Evolutionary conservation across 53 echinoderm and acorn worm species (phyloP).

Genomic region (Antedon mediterranea): DNA sequence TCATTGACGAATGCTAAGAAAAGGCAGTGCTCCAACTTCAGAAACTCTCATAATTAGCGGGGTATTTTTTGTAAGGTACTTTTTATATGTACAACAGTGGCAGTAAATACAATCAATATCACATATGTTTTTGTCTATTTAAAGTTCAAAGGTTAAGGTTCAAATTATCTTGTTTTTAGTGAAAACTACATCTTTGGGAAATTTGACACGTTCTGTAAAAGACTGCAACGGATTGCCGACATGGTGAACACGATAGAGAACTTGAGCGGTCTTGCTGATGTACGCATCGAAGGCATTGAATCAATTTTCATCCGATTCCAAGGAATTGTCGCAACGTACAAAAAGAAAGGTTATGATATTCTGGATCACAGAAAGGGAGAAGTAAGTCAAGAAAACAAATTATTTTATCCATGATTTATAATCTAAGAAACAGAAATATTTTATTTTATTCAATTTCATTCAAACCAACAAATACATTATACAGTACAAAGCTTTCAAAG

Average conservation of each 20-base stretch:
- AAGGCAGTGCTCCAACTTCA: too few relatives aligned
- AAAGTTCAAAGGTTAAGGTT: too few relatives aligned
- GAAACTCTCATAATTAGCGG: too few relatives aligned
- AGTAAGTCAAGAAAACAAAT: constrained; percentile 18
- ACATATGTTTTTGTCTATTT: too few relatives aligned
- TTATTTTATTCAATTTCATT: too few relatives aligned
- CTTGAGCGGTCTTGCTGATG: constrained; percentile 60
- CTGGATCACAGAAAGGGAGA: constrained; percentile 97
- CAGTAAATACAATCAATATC: too few relatives aligned
- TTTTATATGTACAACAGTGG: too few relatives aligned
- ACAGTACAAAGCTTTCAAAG: too few relatives aligned
- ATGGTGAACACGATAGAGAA: constrained; percentile 95
- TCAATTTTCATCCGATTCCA: constrained; percentile 80
- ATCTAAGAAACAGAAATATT: too few relatives aligned
- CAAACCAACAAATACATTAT: too few relatives aligned
- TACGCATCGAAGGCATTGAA: constrained; percentile 96
- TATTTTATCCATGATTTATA: not conserved
- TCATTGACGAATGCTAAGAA: too few relatives aligned
- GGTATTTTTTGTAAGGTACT: too few relatives aligned
- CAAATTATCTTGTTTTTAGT: constrained; percentile 15
- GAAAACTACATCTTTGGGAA: constrained; percentile 99
- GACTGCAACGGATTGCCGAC: constrained; percentile 86
- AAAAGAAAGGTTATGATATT: constrained; percentile 96
- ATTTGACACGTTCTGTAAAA: constrained; percentile 97
- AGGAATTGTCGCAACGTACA: constrained; percentile 84